phyloP scores from a whole-genome alignment of 2,113 vertebrate species.

The Pseudorasbora parva region DNA sequence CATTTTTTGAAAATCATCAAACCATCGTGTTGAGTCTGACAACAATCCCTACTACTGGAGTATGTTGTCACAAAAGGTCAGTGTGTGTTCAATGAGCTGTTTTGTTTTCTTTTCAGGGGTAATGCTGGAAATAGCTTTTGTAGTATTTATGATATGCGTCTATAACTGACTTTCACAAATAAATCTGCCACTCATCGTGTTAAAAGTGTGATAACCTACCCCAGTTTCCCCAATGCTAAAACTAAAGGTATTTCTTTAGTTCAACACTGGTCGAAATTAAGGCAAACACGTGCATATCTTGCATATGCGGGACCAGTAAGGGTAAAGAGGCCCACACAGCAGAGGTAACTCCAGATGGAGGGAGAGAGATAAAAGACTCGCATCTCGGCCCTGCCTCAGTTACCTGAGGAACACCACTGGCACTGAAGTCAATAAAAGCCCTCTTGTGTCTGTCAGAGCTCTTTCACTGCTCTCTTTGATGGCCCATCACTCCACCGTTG shows the following conservation, averaged over 20 bases:
- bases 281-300: conserved; percentile 11
- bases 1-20: too few relatives aligned
- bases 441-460: conserved; percentile 69
- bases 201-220: background rate
- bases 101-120: background rate
- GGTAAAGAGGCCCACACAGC: conserved; percentile 41
- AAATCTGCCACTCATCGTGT: background rate
- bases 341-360: conserved; percentile 43
- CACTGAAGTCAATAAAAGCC: conserved; percentile 63
- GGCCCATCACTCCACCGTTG: conserved; percentile 64
- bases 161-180: background rate
- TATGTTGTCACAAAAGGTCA: conserved; percentile 6
- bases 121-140: background rate
- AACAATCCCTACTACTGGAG: background rate
- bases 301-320: conserved; percentile 26
- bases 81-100: background rate
- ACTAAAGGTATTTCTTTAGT: background rate
- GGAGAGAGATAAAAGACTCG: conserved; percentile 48
- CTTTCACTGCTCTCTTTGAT: conserved; percentile 65
- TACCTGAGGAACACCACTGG: conserved; percentile 64
- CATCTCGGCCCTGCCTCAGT: conserved; percentile 50
- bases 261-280: background rate
- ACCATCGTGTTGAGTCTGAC: too few relatives aligned
- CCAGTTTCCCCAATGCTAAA: background rate
- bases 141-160: background rate